Evolutionary conservation across 2,888 invertebrate species (phyloP).

Genomic region (Eucera pruinosa): DNA sequence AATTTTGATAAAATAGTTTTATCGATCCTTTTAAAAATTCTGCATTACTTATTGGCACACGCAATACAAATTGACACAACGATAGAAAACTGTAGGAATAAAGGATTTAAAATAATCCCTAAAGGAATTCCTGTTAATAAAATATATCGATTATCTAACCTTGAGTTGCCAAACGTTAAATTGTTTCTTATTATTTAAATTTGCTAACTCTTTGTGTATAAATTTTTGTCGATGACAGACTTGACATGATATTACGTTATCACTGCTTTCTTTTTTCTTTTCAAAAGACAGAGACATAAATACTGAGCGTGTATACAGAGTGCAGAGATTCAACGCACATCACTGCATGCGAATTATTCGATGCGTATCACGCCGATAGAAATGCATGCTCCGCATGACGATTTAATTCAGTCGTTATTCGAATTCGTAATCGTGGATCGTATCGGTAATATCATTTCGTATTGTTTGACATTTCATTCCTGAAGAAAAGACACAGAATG

Average conservation of each 20-base stretch:
- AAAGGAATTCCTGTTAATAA: too few species aligned
- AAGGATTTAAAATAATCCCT: too few species aligned
- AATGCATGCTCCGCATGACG: constrained; percentile 52
- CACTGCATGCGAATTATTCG: constrained; percentile 42
- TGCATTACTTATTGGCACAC: too few species aligned
- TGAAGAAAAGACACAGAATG: background rate
- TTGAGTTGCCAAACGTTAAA: too few species aligned
- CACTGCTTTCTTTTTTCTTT: background rate
- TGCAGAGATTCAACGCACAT: constrained; percentile 32
- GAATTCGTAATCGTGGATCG: constrained; percentile 51
- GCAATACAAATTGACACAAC: too few species aligned
- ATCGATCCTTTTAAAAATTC: too few species aligned
- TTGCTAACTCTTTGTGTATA: background rate
- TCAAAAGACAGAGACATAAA: constrained; percentile 9
- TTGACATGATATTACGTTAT: background rate
- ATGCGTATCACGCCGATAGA: constrained; percentile 56
- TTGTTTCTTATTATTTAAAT: background rate
- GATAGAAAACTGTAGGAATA: too few species aligned
- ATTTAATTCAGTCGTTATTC: constrained; percentile 52
- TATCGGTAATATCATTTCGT: constrained; percentile 25
- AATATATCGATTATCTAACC: too few species aligned
- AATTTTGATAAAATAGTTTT: too few species aligned
- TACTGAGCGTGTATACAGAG: background rate
- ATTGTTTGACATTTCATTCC: constrained; percentile 17
- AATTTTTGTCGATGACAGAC: too few species aligned